Base-by-base conservation (phyloP, 1,140 invertebrate species). In the Heliconius hewitsoni region DNA sequence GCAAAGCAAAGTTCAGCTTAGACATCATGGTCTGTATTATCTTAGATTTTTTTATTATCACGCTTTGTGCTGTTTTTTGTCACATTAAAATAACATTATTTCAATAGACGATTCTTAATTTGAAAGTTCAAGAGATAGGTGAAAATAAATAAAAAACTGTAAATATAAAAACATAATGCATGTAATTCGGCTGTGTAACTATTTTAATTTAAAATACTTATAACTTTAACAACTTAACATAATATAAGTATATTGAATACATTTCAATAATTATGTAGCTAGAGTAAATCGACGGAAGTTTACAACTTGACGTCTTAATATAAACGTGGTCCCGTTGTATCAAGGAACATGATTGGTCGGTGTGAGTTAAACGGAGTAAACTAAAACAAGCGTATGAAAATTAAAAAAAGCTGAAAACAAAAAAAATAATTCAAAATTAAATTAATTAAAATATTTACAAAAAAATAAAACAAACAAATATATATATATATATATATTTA, bases 111-210 rank as follows among this genome's bases (percentile, higher is more conserved):
- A 37, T 37, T 37, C 34, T 37, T 6, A 37, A 23, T 27, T 27
- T 57, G 0, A n/a, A 57, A 57, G 5, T 23, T 23, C 6, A 23
- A 57, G 1, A 57, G 8, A 9, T 57, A 8, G 55, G 55, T 23
- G n/a, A 18, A 57, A 57, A 57, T 57, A 57, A 57, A 57, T 57
- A 57, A 57, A 57, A 57, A 57, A 57, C 55, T 23, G n/a, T 23
- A 23, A 57, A n/a, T 57, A 27, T 23, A n/a, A 57, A n/a, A 57
- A 57, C 34, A 37, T n/a, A 57, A 57, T 57, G n/a, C 55, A 57
- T 57, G 8, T 57, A 57, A 57, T 57, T 57, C 55, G 55, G 55
- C 8, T 71, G 34, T 71, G 34, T 72, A 39, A 42, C 39, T 19
- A 72, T 27, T 23, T 5, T 57, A 57, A 23, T 8, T 23, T 3